These are phyloP conservation scores for Drosophila dives DNA, from an alignment of 2,888 invertebrate genomes.

Conservation along the genomic window DNA sequence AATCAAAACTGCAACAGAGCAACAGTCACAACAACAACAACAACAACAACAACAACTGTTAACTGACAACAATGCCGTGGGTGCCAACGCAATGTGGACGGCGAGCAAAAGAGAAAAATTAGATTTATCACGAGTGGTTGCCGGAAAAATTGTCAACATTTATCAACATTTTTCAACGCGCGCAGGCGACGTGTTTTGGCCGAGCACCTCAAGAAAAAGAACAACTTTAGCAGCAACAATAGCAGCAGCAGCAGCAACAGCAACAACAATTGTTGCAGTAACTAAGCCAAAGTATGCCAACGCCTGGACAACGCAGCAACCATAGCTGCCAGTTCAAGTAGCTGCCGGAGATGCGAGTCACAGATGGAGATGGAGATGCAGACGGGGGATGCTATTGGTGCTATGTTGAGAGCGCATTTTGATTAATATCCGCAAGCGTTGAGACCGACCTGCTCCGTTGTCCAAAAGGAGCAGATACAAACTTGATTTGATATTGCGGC, in stretches of 20 bases:
- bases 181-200: constrained; percentile 71
- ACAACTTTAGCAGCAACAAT: constrained; percentile 29
- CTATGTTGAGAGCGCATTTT: constrained; percentile 57
- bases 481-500: constrained; percentile 15
- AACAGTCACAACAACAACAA: constrained; percentile 48
- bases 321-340: constrained; percentile 24
- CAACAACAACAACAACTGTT: constrained; percentile 26
- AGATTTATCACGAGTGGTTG: constrained; percentile 83
- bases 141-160: constrained; percentile 83
- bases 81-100: constrained; percentile 60
- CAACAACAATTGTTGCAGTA: constrained; percentile 47
- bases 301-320: constrained; percentile 30
- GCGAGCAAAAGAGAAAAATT: constrained; percentile 73
- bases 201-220: constrained; percentile 58
- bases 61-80: constrained; percentile 56
- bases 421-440: constrained; percentile 75
- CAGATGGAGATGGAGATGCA: constrained; percentile 13
- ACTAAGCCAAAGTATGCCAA: constrained; percentile 67
- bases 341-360: constrained; percentile 31
- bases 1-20: constrained; percentile 60
- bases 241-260: constrained; percentile 26
- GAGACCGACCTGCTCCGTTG: constrained; percentile 33
- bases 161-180: constrained; percentile 82
- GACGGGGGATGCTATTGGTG: not conserved
- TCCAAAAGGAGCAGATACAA: constrained; percentile 31